Evolutionary conservation across 2,113 vertebrate species (phyloP), one percentile per base, ranked within the genome.

Genomic region (Phylloscopus whistleri): DNA sequence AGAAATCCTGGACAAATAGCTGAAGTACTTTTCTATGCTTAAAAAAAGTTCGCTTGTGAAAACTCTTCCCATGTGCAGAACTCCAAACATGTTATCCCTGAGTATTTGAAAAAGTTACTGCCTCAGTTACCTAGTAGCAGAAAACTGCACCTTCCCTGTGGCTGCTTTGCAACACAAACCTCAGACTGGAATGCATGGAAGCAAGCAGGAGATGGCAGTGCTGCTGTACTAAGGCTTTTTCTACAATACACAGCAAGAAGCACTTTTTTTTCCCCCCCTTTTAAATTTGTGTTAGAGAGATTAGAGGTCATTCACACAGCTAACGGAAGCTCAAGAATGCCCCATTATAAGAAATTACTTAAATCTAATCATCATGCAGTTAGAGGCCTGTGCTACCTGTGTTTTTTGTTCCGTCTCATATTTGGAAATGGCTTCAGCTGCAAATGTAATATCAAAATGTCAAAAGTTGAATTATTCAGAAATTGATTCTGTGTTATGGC

Each of bases 161-260:
- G 11, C 21, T 82, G 46, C 66, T 84, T 69, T 84, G 72, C 76
- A 56, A 8, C 41, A 48, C 48, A 86, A 76, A 37, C 10, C 16
- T 17, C 5, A 0, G 13, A 26, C 24, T 86, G 4, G 2, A 12
- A 3, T 83, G 90, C 85, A 87, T 11, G 24, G 52, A 74, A 70
- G 59, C 6, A 75, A 84, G 63, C 97, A 96, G 95, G 75, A 94
- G 94, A 37, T 95, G 96, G 97, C 95, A 95, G 88, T 95, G 74
- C 66, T 91, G 96, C 87, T 68, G 46, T 79, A 75, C 6, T 30
- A 46, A 94, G 43, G 12, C 24, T 37, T 80, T 27, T 56, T 35
- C 44, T 78, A 33, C 44, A 28, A 1, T 2, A n/a, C 53, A 28
- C 59, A 67, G 19, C 11, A 56, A 91, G 63, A n/a, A 37, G 48